Evolutionary conservation across 2,797 vertebrate genomes (phyloP).

Genomic region (Xenopus petersii): DNA sequence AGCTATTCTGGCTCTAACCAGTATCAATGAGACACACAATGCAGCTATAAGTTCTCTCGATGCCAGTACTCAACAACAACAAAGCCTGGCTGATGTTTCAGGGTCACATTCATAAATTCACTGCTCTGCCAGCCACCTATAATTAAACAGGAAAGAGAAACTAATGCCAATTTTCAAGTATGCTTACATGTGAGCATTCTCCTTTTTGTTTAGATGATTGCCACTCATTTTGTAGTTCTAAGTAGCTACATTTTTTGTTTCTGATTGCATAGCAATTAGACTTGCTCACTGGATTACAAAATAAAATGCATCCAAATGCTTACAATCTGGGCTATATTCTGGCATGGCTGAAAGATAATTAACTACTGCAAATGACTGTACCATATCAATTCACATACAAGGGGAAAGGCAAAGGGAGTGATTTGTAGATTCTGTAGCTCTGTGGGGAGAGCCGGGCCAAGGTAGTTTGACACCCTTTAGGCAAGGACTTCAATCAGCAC

Average conservation of each 20-base stretch:
- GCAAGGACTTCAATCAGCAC: too few relatives aligned
- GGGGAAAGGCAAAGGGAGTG: too few relatives aligned
- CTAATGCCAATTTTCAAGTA: slow-evolving; percentile 63
- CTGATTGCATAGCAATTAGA: too few relatives aligned
- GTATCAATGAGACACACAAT: slow-evolving; percentile 69
- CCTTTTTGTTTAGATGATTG: slow-evolving; percentile 67
- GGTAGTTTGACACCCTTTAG: too few relatives aligned
- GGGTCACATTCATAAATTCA: slow-evolving; percentile 69
- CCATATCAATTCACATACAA: too few relatives aligned
- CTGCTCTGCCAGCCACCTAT: slow-evolving; percentile 70
- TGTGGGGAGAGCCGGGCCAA: too few relatives aligned
- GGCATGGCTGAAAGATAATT: too few relatives aligned
- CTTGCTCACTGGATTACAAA: too few relatives aligned
- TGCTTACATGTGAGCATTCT: slow-evolving; percentile 53
- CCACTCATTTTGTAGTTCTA: slow-evolving; percentile 69
- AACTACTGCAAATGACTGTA: too few relatives aligned
- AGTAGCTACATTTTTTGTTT: slow-evolving; percentile 52
- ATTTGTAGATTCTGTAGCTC: not conserved
- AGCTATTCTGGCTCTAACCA: slow-evolving; percentile 62
- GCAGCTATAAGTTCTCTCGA: slow-evolving; percentile 60
- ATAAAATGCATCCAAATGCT: too few relatives aligned
- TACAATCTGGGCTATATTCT: too few relatives aligned
- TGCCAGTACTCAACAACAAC: slow-evolving; percentile 57
- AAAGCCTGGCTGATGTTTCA: slow-evolving; percentile 63
- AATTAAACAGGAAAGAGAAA: slow-evolving; percentile 68